Percentiles rank a stretch among this genome's conserved stretches.
These are phyloP conservation scores for Sericinus montela DNA, from an alignment of 2,888 invertebrate species.

Conservation along the genomic window DNA sequence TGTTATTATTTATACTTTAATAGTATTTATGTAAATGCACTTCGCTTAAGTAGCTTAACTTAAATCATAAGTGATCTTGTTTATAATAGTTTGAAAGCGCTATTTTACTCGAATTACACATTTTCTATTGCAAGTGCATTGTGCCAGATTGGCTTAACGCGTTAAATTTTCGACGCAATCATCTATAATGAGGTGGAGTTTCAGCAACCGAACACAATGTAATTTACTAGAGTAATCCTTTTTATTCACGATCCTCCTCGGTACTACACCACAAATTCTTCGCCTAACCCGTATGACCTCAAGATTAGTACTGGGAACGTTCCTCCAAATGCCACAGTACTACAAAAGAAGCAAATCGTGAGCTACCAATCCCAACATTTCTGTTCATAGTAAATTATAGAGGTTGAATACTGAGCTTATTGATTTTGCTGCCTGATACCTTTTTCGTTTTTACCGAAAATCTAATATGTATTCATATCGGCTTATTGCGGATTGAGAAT, in stretches of 20 bases:
- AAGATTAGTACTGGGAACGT: conserved; percentile 39
- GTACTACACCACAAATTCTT: conserved; percentile 26
- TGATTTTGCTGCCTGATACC: conserved; percentile 12
- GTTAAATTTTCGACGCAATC: conserved; percentile 17
- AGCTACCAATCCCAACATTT: conserved; percentile 50
- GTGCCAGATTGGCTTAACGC: conserved; percentile 15
- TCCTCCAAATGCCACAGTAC: conserved; percentile 47
- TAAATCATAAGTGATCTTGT: background rate
- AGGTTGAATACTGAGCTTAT: conserved; percentile 19
- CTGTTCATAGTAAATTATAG: conserved; percentile 39
- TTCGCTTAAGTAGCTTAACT: no score
- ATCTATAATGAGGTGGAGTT: conserved; percentile 16
- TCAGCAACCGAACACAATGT: conserved; percentile 16
- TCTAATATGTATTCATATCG: conserved; percentile 20
- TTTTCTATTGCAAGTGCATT: conserved; percentile 16
- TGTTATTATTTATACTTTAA: no score
- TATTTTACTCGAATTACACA: conserved; percentile 4
- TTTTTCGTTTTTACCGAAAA: conserved; percentile 14
- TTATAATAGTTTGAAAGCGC: conserved; percentile 3
- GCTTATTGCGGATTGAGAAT: conserved; percentile 20
- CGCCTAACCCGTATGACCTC: conserved; percentile 33
- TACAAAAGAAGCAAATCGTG: conserved; percentile 54
- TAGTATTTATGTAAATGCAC: no score
- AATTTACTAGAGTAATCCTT: conserved; percentile 14
- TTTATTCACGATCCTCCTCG: conserved; percentile 13